Evolutionary conservation across 2,888 invertebrate species (phyloP), one percentile per base, ranked within the genome.

Genomic region (Ditylenchus weischeri): DNA sequence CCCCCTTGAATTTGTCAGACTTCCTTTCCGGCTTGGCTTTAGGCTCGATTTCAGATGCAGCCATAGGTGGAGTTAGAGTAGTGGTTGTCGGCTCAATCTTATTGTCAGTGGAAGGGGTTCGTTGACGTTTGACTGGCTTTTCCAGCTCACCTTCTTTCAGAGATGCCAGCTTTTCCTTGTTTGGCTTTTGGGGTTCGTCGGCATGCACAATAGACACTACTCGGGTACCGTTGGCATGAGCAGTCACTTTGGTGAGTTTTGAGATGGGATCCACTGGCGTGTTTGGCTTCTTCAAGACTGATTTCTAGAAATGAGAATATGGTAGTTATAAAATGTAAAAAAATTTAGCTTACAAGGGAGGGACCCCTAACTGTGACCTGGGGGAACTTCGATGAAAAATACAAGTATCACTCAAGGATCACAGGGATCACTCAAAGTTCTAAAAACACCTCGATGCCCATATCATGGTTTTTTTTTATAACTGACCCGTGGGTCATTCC

Each of bases 211-310:
- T 43, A 13, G 43, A 21, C 1, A 60, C 60, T 5, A 60, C 60
- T 13, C 60, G 36, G 7, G 29, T 19, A 10, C 60, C 60, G 8
- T 60, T 60, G 35, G 60, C 23, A 35, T 35, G 60, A 60, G 47
- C 54, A 21, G 47, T 60, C 21, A 60, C 35, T 21, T 29, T 60
- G 21, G 38, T 43, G 36, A 21, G 10, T 57, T 29, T 29, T 1
- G 47, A 21, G 21, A 11, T 35, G 13, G 60, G 13, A 60, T 21
- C 60, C 1, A 7, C 35, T 13, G 47, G 13, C 1, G 11, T 43
- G 11, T 29, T 29, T 60, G 60, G 60, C 47, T 60, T 60, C 18
- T 60, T 60, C 60, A 60, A 18, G 47, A 54, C 60, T 13, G 60
- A 43, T 35, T 60, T 60, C 60, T 60, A 29, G 57, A 60, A 60